These are phyloP conservation scores for Dolichoris vasculosae DNA, from an alignment of 1,140 invertebrate species.

Conservation along the genomic window DNA sequence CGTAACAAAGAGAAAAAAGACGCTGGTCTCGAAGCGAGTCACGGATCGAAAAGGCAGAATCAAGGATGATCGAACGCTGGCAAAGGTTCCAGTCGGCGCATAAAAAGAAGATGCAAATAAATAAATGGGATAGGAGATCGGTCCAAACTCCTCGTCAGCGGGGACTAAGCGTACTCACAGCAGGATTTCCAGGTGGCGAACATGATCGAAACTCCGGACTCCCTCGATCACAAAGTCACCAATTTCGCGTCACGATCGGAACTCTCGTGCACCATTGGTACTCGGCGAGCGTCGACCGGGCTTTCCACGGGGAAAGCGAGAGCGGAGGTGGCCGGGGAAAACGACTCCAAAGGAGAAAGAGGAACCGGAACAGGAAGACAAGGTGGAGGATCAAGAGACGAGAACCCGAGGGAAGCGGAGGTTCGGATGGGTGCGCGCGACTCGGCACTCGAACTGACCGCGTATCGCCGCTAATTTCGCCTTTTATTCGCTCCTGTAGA, in stretches of 20 bases:
- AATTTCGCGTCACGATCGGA: neutral
- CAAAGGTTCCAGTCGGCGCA: neutral
- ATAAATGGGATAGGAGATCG: too few relatives aligned
- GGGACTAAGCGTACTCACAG: conserved; percentile 60
- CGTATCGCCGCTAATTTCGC: conserved; percentile 56
- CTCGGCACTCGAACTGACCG: conserved; percentile 56
- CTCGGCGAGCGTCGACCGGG: neutral
- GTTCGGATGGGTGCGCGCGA: conserved; percentile 27
- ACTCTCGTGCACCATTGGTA: conserved; percentile 1
- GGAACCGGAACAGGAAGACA: neutral
- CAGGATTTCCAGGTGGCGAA: conserved; percentile 59
- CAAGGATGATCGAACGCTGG: neutral
- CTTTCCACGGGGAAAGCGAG: neutral
- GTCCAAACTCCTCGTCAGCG: too few relatives aligned
- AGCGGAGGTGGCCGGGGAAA: neutral
- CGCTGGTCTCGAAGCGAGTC: too few relatives aligned
- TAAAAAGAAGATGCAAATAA: neutral
- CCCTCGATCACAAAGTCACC: neutral
- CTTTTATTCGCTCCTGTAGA: conserved; percentile 56
- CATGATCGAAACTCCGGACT: conserved; percentile 45
- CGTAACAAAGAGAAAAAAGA: too few relatives aligned
- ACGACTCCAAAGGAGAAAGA: neutral
- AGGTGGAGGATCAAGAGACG: neutral
- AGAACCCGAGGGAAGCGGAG: neutral
- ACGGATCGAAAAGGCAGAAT: too few relatives aligned